Evolutionary conservation across 1,140 invertebrate genomes (phyloP).

Genomic region (Melitaea cinxia): DNA sequence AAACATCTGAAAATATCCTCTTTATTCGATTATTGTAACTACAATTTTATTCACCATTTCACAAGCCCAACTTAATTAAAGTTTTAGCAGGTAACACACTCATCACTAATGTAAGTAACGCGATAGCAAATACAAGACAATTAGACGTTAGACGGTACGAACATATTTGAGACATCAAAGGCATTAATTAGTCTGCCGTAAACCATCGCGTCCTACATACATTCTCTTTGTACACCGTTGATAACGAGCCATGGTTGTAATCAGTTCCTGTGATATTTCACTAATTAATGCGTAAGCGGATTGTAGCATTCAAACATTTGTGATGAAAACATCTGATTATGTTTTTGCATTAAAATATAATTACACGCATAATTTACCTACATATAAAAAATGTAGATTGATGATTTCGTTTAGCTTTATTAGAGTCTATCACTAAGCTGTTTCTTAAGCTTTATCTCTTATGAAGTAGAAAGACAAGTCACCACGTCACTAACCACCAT

Average conservation of each 20-base stretch:
- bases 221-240: constrained; percentile 26
- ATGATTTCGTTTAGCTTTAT: too few relatives aligned
- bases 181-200: constrained; percentile 30
- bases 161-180: constrained; percentile 33
- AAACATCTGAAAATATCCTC: too few relatives aligned
- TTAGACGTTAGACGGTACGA: not conserved
- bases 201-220: constrained; percentile 6
- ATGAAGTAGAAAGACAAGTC: too few relatives aligned
- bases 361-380: too few relatives aligned
- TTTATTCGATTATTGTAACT: not conserved
- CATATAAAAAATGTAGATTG: too few relatives aligned
- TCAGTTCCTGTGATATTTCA: constrained; percentile 28
- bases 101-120: not conserved
- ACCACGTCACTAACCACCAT: too few relatives aligned
- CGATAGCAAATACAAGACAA: constrained; percentile 8
- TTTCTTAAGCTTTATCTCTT: too few relatives aligned
- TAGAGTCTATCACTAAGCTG: too few relatives aligned
- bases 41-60: not conserved
- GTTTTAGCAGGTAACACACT: not conserved
- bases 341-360: too few relatives aligned
- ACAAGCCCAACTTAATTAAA: not conserved
- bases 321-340: not conserved
- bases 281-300: constrained; percentile 22
- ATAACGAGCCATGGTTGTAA: constrained; percentile 29
- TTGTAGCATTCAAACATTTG: constrained; percentile 20